A percentile compares a stretch with the other conserved stretches of the same genome.
phyloP scores from a whole-genome alignment of 2,797 vertebrate genomes.

The Megaceryle alcyon region DNA sequence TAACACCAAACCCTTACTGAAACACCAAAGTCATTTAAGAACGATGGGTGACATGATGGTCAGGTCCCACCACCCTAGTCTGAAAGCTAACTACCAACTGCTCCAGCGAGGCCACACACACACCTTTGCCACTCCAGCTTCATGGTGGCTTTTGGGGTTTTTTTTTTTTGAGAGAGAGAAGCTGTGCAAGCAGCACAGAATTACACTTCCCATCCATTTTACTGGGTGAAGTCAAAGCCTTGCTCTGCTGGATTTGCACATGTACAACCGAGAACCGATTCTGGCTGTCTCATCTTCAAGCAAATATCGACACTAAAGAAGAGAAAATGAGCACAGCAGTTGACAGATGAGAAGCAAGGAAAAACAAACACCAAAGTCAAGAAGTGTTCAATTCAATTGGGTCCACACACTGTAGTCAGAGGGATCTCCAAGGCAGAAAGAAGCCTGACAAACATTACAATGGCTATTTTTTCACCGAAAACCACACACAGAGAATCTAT shows the following conservation, averaged over 20 bases:
- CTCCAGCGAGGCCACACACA: slow-evolving; percentile 1
- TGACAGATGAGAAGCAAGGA: slow-evolving; percentile 24
- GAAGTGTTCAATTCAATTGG: background rate
- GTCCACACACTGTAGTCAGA: slow-evolving; percentile 9
- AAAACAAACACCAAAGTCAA: slow-evolving; percentile 51
- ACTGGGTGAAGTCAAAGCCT: background rate
- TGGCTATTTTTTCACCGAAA: slow-evolving; percentile 39
- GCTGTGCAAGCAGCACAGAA: background rate
- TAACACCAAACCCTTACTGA: background rate
- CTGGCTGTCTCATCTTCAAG: background rate
- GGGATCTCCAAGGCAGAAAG: slow-evolving; percentile 26
- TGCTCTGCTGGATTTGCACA: background rate
- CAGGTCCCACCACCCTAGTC: background rate
- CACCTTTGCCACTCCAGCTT: background rate
- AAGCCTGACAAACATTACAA: slow-evolving; percentile 44
- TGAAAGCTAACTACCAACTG: background rate
- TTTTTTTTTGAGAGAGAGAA: background rate
- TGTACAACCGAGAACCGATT: background rate
- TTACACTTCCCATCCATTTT: background rate
- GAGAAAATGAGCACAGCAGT: slow-evolving; percentile 31
- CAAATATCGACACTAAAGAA: slow-evolving; percentile 8
- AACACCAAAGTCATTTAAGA: background rate
- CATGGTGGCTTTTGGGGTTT: background rate
- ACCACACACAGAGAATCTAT: slow-evolving; percentile 69
- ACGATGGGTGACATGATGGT: background rate